Evolutionary conservation across 1,140 invertebrate species (phyloP).

Genomic region (Drosophila nasuta): DNA sequence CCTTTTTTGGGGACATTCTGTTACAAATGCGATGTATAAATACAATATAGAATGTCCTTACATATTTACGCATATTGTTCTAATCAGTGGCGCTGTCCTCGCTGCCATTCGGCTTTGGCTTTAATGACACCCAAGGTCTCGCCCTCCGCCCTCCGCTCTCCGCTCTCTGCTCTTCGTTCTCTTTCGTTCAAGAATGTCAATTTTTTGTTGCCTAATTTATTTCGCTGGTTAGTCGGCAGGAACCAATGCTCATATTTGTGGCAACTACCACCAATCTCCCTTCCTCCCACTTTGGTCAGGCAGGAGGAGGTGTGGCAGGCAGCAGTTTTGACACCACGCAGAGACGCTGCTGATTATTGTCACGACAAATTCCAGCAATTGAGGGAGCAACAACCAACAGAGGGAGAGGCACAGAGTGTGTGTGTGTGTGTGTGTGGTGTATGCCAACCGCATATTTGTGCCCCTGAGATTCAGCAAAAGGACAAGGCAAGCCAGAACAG

Average conservation of each 20-base stretch:
- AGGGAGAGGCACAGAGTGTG: not conserved
- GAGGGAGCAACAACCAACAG: slow-evolving; percentile 9
- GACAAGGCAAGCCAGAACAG: slow-evolving; percentile 2
- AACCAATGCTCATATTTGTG: slow-evolving; percentile 51
- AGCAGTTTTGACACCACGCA: slow-evolving; percentile 74
- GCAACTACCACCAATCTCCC: slow-evolving; percentile 1
- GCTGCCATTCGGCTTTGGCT: slow-evolving; percentile 49
- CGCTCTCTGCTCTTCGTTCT: not conserved
- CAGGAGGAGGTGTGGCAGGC: not conserved
- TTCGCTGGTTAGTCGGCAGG: slow-evolving; percentile 53
- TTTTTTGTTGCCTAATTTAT: slow-evolving; percentile 81
- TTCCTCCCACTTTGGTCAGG: too few species aligned
- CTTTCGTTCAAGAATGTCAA: slow-evolving; percentile 60
- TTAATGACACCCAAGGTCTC: slow-evolving; percentile 47
- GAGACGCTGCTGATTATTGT: slow-evolving; percentile 77
- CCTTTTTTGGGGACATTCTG: slow-evolving; percentile 48
- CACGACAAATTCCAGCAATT: slow-evolving; percentile 66
- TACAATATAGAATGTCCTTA: slow-evolving; percentile 57
- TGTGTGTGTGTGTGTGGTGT: not conserved
- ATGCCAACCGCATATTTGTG: slow-evolving; percentile 48
- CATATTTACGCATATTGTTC: slow-evolving; percentile 81
- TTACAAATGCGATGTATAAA: slow-evolving; percentile 51
- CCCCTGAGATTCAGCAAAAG: slow-evolving; percentile 38
- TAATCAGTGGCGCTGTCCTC: slow-evolving; percentile 72
- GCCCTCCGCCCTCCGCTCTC: not conserved